Base-by-base conservation (phyloP, 2,888 invertebrate genomes). In the Epirrhoe tristata region DNA sequence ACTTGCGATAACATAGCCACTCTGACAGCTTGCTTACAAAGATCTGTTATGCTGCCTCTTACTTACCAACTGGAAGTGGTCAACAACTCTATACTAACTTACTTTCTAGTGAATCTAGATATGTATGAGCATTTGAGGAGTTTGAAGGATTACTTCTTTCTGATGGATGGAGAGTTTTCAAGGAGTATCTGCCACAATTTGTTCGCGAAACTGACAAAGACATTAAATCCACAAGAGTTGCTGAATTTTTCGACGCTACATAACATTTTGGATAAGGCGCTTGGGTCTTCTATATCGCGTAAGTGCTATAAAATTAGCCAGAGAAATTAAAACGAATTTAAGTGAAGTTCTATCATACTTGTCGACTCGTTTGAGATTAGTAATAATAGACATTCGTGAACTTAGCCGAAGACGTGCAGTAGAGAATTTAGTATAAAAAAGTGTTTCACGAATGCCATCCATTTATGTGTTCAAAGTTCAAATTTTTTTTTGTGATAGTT, bases 161-260 rank as follows among this genome's bases (percentile, higher is more conserved):
- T 97, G 31, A 94, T 97, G 92, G 97, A 97, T 74, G 97, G 97
- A 0, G 97, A 97, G 84, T 97, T 97, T 83, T 96, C 96, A 0
- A 94, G 95, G 39, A 95, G 95, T 73, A 95, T 97, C 14, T 96
- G 96, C 43, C 94, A 95, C 58, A 96, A 95, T 71, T 86, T 97
- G 66, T 96, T 96, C 72, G 90, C 94, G 0, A 95, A 95, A 70
- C 83, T 97, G 58, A 95, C 95, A 62, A 93, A 94, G n/a, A 95
- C 95, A 0, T 86, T 95, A 34, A 93, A 94, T 74, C 96, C 97
- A 0, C 90, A 93, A 12, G 96, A 96, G 76, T 79, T 97, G 66
- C 92, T 97, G 66, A 96, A 96, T 81, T 95, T 94, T 60, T 94
- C 95, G 1, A 95, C 95, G 6, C 84, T 97, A 50, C 96, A 96